phyloP scores from a whole-genome alignment of 2,797 vertebrate genomes.

The Chloroceryle inda region DNA sequence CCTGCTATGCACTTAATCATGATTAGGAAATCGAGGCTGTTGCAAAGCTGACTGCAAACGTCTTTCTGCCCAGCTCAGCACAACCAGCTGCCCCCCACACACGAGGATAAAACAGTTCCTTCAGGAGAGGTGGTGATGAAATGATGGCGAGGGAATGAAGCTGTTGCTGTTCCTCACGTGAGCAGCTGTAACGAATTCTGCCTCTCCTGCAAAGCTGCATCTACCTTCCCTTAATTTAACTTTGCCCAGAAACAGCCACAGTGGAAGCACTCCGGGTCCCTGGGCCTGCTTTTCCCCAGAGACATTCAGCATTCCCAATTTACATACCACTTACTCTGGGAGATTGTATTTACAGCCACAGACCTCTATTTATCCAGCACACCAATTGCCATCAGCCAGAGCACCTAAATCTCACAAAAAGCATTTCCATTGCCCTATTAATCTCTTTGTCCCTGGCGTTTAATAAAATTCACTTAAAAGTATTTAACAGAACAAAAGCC shows the following conservation, averaged over 20 bases:
- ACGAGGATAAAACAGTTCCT: background rate
- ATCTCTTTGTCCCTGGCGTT: background rate
- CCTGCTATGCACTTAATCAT: background rate
- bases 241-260: background rate
- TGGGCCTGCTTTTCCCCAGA: background rate
- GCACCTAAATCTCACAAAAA: conserved; percentile 38
- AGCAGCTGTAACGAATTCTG: background rate
- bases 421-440: background rate
- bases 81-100: background rate
- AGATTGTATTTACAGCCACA: conserved; percentile 33
- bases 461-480: background rate
- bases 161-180: background rate
- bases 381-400: background rate
- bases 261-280: background rate
- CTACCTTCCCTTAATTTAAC: background rate
- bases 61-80: background rate
- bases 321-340: background rate
- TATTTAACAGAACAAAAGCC: background rate
- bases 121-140: background rate
- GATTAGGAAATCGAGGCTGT: background rate
- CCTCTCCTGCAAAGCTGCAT: background rate
- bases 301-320: background rate
- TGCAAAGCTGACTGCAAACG: background rate
- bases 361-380: background rate
- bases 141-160: background rate